Percentiles rank a stretch among this genome's conserved stretches.
These are phyloP conservation scores for Corvus cornix DNA, from an alignment of 2,113 vertebrate genomes.

Conservation along the genomic window DNA sequence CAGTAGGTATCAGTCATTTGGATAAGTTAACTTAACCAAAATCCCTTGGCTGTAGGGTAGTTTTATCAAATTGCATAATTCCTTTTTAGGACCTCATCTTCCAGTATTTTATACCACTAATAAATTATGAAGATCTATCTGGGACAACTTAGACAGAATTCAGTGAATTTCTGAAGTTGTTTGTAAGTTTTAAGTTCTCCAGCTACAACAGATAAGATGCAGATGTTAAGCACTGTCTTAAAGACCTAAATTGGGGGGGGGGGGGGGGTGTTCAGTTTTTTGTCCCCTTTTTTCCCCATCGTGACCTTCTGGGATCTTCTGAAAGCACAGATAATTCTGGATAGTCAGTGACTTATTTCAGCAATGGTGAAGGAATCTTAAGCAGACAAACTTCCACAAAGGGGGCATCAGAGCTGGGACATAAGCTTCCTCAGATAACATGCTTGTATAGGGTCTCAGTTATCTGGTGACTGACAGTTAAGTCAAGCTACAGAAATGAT, in stretches of 20 bases:
- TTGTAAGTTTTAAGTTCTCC: neutral
- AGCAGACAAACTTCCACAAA: neutral
- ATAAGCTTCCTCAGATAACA: fast-evolving
- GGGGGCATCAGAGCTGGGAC: neutral
- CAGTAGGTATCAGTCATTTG: neutral
- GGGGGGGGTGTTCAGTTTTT: neutral
- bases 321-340: neutral
- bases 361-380: neutral
- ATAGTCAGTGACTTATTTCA: neutral
- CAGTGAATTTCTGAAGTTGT: neutral
- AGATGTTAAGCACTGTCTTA: neutral
- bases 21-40: neutral
- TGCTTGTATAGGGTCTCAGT: neutral
- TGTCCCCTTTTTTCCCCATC: neutral
- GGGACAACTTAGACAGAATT: neutral
- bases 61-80: neutral
- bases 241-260: neutral
- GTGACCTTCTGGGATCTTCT: neutral
- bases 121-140: neutral
- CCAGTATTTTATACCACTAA: neutral
- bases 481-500: neutral
- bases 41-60: neutral
- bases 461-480: neutral
- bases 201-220: neutral
- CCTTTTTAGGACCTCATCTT: neutral